These are phyloP conservation scores for Drosophila maculinotata DNA, from an alignment of 2,888 invertebrate species.

Conservation along the genomic window DNA sequence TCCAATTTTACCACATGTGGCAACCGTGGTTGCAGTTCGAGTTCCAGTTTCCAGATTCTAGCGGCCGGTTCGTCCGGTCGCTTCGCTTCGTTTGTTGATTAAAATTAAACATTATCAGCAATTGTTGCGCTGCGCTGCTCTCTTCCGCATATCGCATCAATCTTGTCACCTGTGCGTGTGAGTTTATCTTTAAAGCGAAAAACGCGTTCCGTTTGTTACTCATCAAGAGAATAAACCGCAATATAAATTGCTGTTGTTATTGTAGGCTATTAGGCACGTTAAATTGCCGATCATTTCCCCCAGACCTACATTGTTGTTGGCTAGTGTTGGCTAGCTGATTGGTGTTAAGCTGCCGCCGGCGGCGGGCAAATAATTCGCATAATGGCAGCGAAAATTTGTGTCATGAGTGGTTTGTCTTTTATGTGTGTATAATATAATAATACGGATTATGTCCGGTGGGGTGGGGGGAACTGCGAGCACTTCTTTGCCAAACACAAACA, in stretches of 20 bases:
- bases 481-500: slow-evolving; percentile 49
- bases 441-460: slow-evolving; percentile 49
- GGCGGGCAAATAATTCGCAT: slow-evolving; percentile 38
- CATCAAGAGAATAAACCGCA: slow-evolving; percentile 64
- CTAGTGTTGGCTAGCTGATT: slow-evolving; percentile 54
- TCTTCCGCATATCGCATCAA: slow-evolving; percentile 63
- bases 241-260: slow-evolving; percentile 35
- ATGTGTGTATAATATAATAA: slow-evolving; percentile 23
- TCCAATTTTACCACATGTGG: too few species aligned
- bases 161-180: slow-evolving; percentile 42
- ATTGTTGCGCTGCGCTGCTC: slow-evolving; percentile 31
- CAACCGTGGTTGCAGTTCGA: slow-evolving; percentile 14
- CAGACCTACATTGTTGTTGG: slow-evolving; percentile 41
- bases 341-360: slow-evolving; percentile 64
- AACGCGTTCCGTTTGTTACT: slow-evolving; percentile 59
- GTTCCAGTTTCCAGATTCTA: slow-evolving; percentile 32
- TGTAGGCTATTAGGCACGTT: slow-evolving; percentile 58
- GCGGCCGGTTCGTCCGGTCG: slow-evolving; percentile 7
- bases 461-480: too few species aligned
- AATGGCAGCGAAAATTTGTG: slow-evolving; percentile 61
- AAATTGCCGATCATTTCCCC: slow-evolving; percentile 60
- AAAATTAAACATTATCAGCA: slow-evolving; percentile 50
- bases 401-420: slow-evolving; percentile 36
- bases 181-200: slow-evolving; percentile 49
- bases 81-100: too few species aligned